Base-by-base conservation (phyloP, 2,888 invertebrate genomes). In the Pelosia muscerda region DNA sequence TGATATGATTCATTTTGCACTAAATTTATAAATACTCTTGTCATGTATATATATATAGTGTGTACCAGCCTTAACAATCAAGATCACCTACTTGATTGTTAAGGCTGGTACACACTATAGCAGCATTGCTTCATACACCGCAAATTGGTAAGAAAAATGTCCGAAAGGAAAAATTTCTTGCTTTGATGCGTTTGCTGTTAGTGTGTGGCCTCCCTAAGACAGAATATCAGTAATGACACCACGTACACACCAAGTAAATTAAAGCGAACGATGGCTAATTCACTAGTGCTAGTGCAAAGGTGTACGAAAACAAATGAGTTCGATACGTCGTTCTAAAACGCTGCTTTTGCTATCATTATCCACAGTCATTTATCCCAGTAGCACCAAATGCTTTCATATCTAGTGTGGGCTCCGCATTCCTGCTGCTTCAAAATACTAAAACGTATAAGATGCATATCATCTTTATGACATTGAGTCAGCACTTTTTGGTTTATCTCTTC, bases 1-100 rank as follows among this genome's bases (percentile, higher is more conserved):
- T 57, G 10, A 28, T 34, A 72, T 79, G 82, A 83, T 78, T 84
- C 82, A 83, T 84, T 76, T 49, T 62, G 71, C 77, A 72, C 57
- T 67, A 31, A 75, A 73, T 72, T 83, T 81, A 81, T 80, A 84
- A 84, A 84, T 80, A 79, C 71, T 56, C 49, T 63, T 63, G 26
- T 73, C 74, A 70, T 76, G 74, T 77, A 69, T 9, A n/a, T n/a
- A n/a, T n/a, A n/a, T n/a, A n/a, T n/a, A n/a, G n/a, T n/a, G n/a
- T n/a, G n/a, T n/a, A n/a, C n/a, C n/a, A n/a, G n/a, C n/a, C n/a
- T n/a, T n/a, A n/a, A n/a, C n/a, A n/a, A n/a, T 49, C n/a, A n/a
- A 49, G 49, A 19, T 49, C n/a, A 49, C n/a, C n/a, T 0, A n/a
- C 49, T 49, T 42, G 2, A 19, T n/a, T 49, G 49, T 49, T 49